Evolutionary conservation across 2,113 vertebrate genomes (phyloP).

Genomic region (Oncorhynchus tshawytscha): DNA sequence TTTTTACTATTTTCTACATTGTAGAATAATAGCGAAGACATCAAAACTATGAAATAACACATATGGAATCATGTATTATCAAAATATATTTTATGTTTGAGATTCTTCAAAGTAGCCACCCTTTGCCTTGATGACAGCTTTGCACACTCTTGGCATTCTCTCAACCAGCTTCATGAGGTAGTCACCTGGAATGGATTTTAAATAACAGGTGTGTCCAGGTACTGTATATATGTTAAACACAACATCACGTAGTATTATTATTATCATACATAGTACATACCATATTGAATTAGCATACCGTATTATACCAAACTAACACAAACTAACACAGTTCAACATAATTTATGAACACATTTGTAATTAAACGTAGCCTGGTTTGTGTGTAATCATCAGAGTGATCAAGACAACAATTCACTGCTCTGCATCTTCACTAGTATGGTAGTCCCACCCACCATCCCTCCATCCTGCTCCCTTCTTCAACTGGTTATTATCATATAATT

Average conservation of each 20-base stretch:
- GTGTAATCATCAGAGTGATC: constrained; percentile 38
- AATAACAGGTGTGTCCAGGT: no score
- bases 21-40: no score
- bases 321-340: not conserved
- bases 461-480: constrained; percentile 68
- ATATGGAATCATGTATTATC: no score
- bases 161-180: no score
- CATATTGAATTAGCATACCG: not conserved
- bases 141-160: no score
- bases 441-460: not conserved
- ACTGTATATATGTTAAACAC: not conserved
- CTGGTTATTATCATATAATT: constrained; percentile 77
- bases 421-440: not conserved
- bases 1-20: no score
- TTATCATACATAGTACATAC: not conserved
- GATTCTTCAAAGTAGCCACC: no score
- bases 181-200: no score
- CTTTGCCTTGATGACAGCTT: no score
- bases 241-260: not conserved
- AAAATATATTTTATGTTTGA: no score
- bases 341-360: constrained; percentile 33
- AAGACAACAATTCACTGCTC: constrained; percentile 32
- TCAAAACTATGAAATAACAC: no score
- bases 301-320: not conserved
- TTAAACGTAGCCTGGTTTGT: constrained; percentile 48